phyloP scores from a whole-genome alignment of 37 sponge, comb jelly and placozoan genomes.

The Tethya wilhelma region DNA sequence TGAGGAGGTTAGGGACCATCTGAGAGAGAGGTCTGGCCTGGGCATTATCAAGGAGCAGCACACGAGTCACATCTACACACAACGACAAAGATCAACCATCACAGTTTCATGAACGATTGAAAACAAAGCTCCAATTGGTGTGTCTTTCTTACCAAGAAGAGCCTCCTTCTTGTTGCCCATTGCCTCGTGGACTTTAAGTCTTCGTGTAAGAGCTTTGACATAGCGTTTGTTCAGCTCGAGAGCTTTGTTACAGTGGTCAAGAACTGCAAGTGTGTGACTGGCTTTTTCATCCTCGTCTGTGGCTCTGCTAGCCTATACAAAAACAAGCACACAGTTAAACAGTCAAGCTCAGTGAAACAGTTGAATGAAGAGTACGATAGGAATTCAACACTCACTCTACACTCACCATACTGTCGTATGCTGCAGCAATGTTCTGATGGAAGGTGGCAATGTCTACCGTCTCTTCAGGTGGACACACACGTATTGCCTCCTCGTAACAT shows the following conservation, averaged over 20 bases:
- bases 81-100: not conserved
- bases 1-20: slow-evolving; percentile 26
- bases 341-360: not conserved
- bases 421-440: slow-evolving; percentile 83
- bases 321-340: not conserved
- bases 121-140: too few relatives aligned
- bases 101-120: too few relatives aligned
- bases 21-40: slow-evolving; percentile 16
- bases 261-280: slow-evolving; percentile 1
- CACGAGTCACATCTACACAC: slow-evolving; percentile 59
- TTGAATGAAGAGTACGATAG: not conserved
- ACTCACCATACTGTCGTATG: slow-evolving; percentile 54
- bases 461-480: slow-evolving; percentile 49
- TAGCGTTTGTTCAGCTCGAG: slow-evolving; percentile 54
- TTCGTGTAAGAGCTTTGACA: slow-evolving; percentile 59
- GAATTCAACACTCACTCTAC: not conserved
- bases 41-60: slow-evolving; percentile 56
- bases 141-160: slow-evolving; percentile 57
- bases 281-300: not conserved
- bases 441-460: slow-evolving; percentile 48
- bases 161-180: slow-evolving; percentile 60
- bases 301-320: too few relatives aligned
- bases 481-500: slow-evolving; percentile 72
- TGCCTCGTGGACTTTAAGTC: slow-evolving; percentile 35
- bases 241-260: slow-evolving; percentile 48